Conservation (phyloP, 2,113 vertebrate species). For the Cryptoleucopteryx plumbea region DNA sequence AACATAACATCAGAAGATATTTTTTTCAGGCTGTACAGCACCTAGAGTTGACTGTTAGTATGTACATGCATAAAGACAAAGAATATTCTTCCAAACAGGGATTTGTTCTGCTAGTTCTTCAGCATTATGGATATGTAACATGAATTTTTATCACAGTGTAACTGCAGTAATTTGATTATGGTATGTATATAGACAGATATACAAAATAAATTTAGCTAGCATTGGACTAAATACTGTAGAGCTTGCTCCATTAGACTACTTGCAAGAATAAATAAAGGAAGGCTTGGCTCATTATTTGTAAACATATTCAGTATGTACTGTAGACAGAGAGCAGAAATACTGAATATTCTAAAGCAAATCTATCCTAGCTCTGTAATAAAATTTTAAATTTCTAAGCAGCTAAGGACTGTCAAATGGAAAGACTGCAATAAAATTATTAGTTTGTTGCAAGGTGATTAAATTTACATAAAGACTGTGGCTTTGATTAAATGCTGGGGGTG, state of each 20-base stretch:
- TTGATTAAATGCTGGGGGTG: constrained; percentile 44
- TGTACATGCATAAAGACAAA: not conserved
- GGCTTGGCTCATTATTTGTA: not conserved
- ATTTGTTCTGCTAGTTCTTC: not conserved
- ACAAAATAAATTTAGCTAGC: not conserved
- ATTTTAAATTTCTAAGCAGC: constrained; percentile 15
- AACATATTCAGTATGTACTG: not conserved
- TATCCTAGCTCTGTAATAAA: not conserved
- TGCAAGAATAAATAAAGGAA: not conserved
- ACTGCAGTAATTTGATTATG: not conserved
- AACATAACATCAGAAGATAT: not conserved
- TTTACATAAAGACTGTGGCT: constrained; percentile 43
- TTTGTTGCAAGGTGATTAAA: constrained; percentile 53
- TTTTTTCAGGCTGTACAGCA: not conserved
- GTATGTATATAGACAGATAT: not conserved
- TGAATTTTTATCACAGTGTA: not conserved
- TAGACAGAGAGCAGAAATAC: not conserved
- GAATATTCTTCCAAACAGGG: not conserved
- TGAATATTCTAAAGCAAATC: not conserved
- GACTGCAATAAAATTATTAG: constrained; percentile 37
- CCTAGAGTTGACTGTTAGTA: not conserved
- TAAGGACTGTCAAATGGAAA: constrained; percentile 40
- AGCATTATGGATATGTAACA: not conserved
- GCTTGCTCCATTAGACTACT: not conserved
- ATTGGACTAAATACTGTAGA: not conserved